Conservation (phyloP, 2,888 invertebrate species). For the Rhodophaea formosa region DNA sequence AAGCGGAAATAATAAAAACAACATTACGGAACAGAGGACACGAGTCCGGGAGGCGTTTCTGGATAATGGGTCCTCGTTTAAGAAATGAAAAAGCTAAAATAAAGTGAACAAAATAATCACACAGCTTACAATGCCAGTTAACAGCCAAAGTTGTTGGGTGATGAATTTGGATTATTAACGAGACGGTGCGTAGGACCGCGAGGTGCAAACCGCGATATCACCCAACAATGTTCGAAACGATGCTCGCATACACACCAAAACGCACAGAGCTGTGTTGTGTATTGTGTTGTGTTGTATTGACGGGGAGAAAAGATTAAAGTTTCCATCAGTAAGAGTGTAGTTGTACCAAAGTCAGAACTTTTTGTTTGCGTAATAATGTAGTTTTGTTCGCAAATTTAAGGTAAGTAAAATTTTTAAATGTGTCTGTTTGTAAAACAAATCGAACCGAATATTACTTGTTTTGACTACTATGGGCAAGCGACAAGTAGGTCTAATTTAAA, state of each 20-base stretch:
- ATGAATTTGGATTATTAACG: slow-evolving; percentile 47
- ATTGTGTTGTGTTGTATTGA: background rate
- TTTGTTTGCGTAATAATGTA: too few relatives aligned
- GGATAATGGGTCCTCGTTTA: slow-evolving; percentile 50
- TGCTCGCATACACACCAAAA: slow-evolving; percentile 66
- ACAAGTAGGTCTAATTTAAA: background rate
- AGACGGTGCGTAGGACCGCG: slow-evolving; percentile 56
- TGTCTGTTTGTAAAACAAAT: background rate
- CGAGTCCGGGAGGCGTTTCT: slow-evolving; percentile 75
- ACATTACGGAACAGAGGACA: slow-evolving; percentile 79
- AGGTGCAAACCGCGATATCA: slow-evolving; percentile 64
- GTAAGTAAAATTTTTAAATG: background rate
- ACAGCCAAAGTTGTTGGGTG: slow-evolving; percentile 77
- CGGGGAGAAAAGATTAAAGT: background rate
- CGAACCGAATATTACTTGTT: background rate
- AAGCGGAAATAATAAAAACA: slow-evolving; percentile 75
- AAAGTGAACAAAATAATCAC: slow-evolving; percentile 68
- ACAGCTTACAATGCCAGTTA: slow-evolving; percentile 75
- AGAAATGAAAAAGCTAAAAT: slow-evolving; percentile 63
- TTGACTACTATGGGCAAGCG: background rate
- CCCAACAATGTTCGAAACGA: slow-evolving; percentile 65
- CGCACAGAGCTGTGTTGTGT: slow-evolving; percentile 23
- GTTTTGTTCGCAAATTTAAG: background rate
- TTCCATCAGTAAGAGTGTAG: background rate
- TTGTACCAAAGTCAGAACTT: too few relatives aligned